Evolutionary conservation across 2,797 vertebrate species (phyloP).

Genomic region (Esox masquinongy): DNA sequence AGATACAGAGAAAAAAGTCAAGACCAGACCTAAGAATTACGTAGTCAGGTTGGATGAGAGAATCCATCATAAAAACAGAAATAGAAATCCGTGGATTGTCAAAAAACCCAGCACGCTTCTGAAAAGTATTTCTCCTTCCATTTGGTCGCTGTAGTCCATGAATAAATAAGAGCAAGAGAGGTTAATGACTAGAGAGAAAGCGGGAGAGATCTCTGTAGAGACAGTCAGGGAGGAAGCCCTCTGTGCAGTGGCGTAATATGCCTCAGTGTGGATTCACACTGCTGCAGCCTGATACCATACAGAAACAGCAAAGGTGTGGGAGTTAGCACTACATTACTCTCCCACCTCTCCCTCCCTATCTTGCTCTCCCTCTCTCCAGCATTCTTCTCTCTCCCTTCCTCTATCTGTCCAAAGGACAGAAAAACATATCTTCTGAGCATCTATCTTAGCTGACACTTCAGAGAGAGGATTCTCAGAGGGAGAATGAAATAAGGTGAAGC

Average conservation of each 20-base stretch:
- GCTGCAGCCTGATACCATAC: slow-evolving; percentile 68
- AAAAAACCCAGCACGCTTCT: neutral
- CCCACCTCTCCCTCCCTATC: slow-evolving; percentile 41
- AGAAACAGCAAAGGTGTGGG: slow-evolving; percentile 76
- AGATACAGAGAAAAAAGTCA: neutral
- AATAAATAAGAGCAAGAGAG: slow-evolving; percentile 16
- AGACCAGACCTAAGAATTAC: neutral
- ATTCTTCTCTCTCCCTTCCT: slow-evolving; percentile 14
- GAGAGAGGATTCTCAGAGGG: neutral
- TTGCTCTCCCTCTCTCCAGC: slow-evolving; percentile 37
- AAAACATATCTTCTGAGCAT: neutral
- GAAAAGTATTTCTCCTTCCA: neutral
- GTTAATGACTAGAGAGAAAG: neutral
- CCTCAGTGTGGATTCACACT: slow-evolving; percentile 59
- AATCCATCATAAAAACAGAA: neutral
- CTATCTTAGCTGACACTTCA: neutral
- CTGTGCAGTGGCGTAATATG: slow-evolving; percentile 29
- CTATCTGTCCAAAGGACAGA: slow-evolving; percentile 33
- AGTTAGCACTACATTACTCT: slow-evolving; percentile 68
- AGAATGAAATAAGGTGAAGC: neutral
- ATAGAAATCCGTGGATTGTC: neutral
- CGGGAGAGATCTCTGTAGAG: slow-evolving; percentile 37
- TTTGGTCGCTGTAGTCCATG: slow-evolving; percentile 12
- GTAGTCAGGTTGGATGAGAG: neutral
- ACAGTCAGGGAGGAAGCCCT: slow-evolving; percentile 20